Base-by-base conservation (phyloP, 1,140 invertebrate genomes). In the Eupeodes corollae region DNA sequence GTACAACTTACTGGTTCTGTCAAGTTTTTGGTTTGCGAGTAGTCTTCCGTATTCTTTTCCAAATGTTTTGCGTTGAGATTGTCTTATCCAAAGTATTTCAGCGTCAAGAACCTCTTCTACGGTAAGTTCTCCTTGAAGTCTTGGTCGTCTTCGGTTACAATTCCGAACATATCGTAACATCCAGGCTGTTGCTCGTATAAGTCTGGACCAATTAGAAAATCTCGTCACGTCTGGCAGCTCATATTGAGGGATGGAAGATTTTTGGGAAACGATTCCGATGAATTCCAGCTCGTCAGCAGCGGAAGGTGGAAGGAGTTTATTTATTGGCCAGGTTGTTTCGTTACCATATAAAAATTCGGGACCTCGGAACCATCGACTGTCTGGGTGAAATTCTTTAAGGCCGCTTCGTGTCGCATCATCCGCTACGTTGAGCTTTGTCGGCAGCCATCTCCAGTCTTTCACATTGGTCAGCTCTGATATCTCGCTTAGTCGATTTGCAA, bases 401-500 rank as follows among this genome's bases (percentile, higher is more conserved):
- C 21, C 30, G 33, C 9, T n/a, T 10, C 33, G 33, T 34, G 39
- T 41, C 9, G 39, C 39, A 10, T 11, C 39, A 41, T 41, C 39
- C 16, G 39, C 39, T 13, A 15, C 10, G 16, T 41, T 41, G 10
- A 13, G 9, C 16, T 41, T 12, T 9, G 39, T 41, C 9, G 39
- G 39, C 6, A 50, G 21, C 47, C 42, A 56, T 0, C 35, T 12
- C 50, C 56, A 55, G 26, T 56, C 50, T 0, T 18, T 9, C 0
- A n/a, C 19, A 6, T 47, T 30, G 5, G 54, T 54, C 6, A n/a
- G n/a, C n/a, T n/a, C n/a, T n/a, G n/a, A n/a, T n/a, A n/a, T n/a
- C n/a, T n/a, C n/a, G n/a, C n/a, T 26, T 12, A 10, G 52, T 13
- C 55, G 33, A 42, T 53, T 40, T 0, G 49, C 16, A 0, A 61